These are phyloP conservation scores for Riparia riparia DNA, from an alignment of 2,113 vertebrate genomes.

Conservation along the genomic window DNA sequence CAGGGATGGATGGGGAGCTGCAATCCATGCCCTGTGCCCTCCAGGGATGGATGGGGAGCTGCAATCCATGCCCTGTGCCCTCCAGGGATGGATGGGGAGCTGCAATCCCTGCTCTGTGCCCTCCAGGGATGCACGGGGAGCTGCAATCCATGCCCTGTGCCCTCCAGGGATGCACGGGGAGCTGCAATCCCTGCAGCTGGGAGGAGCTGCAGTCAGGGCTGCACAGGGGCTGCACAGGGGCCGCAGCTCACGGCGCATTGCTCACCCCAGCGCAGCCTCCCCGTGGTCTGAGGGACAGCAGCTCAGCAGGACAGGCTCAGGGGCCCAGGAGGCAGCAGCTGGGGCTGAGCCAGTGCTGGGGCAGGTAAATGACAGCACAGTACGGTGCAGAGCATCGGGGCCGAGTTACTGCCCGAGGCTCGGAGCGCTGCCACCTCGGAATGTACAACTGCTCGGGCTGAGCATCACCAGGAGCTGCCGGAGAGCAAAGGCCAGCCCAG, in stretches of 20 bases:
- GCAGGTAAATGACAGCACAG: slow-evolving; percentile 27
- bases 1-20: too few species aligned
- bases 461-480: not conserved
- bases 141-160: too few species aligned
- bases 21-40: too few species aligned
- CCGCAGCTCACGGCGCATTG: too few species aligned
- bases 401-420: slow-evolving; percentile 70
- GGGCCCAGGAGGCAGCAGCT: not conserved
- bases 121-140: too few species aligned
- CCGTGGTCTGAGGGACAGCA: not conserved
- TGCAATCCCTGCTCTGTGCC: too few species aligned
- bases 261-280: not conserved
- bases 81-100: too few species aligned
- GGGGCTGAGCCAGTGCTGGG: not conserved
- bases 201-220: not conserved
- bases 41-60: too few species aligned
- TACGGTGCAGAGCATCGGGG: not conserved
- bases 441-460: slow-evolving; percentile 38
- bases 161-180: too few species aligned
- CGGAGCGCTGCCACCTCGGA: not conserved
- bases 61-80: too few species aligned
- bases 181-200: too few species aligned
- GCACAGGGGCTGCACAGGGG: too few species aligned
- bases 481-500: not conserved
- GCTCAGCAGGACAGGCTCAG: not conserved